phyloP scores from a whole-genome alignment of 2,113 vertebrate genomes.

The Romanogobio albipinnatus region DNA sequence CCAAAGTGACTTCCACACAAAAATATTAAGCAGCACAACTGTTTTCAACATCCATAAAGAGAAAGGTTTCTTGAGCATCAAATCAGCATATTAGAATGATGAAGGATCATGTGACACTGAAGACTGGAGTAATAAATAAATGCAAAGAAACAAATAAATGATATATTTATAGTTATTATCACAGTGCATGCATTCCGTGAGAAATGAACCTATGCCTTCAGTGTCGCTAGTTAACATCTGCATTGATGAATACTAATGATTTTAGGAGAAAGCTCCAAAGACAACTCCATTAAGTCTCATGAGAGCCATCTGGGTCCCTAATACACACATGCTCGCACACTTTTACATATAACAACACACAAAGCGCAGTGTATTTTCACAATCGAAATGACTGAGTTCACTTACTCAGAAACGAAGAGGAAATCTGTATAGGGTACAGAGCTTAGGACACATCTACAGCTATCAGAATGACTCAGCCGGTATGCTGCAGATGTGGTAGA shows the following conservation, averaged over 20 bases:
- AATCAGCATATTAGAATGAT: not conserved
- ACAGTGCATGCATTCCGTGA: not conserved
- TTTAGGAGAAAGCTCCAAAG: not conserved
- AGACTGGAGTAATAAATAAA: not conserved
- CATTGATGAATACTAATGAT: not conserved
- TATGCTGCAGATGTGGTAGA: constrained; percentile 45
- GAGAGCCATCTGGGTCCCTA: not conserved
- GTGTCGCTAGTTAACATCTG: not conserved
- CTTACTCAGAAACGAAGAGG: constrained; percentile 30
- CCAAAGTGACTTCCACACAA: not conserved
- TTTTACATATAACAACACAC: not conserved
- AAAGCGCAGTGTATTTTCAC: not conserved
- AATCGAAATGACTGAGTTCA: constrained; percentile 14
- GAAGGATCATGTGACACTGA: not conserved
- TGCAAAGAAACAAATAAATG: not conserved
- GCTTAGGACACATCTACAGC: constrained; percentile 38
- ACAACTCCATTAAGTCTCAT: not conserved
- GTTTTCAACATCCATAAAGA: not conserved
- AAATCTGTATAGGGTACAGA: constrained; percentile 13
- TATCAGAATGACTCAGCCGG: constrained; percentile 57
- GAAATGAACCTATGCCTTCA: not conserved
- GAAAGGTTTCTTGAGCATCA: not conserved
- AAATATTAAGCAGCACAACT: not conserved
- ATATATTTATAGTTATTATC: not conserved
- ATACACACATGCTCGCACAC: not conserved